A percentile compares a stretch with the other conserved stretches of the same genome.
Conservation (phyloP, 2,797 vertebrate species). For the Xenops minutus region DNA sequence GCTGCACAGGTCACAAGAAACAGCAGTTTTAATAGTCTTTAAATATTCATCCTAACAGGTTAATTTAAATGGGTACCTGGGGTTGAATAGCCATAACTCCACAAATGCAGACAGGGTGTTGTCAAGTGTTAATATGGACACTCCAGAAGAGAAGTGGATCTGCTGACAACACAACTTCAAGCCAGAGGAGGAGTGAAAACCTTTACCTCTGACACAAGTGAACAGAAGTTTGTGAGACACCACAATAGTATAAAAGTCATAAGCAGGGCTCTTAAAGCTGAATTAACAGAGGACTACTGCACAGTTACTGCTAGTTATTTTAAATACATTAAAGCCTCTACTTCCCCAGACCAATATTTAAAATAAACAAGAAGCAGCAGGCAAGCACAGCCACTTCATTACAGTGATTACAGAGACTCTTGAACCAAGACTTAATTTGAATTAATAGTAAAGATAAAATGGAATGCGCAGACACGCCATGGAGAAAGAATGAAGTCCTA, state of each 20-base stretch:
- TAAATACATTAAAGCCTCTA: not conserved
- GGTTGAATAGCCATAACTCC: not conserved
- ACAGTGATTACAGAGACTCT: not conserved
- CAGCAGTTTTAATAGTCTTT: not conserved
- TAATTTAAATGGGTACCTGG: not conserved
- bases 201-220: not conserved
- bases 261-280: not conserved
- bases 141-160: not conserved
- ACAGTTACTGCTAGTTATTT: not conserved
- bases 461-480: not conserved
- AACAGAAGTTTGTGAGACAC: not conserved
- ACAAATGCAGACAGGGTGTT: not conserved
- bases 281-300: not conserved
- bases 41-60: not conserved
- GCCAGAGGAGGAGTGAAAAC: not conserved
- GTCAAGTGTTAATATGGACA: not conserved
- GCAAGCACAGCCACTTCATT: not conserved
- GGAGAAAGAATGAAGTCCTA: not conserved
- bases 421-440: not conserved
- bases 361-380: not conserved
- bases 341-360: not conserved
- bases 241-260: not conserved
- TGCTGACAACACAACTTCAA: not conserved
- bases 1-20: not conserved
- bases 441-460: not conserved